Evolutionary conservation across 2,797 vertebrate genomes (phyloP).

Genomic region (Neostethus bicornis): DNA sequence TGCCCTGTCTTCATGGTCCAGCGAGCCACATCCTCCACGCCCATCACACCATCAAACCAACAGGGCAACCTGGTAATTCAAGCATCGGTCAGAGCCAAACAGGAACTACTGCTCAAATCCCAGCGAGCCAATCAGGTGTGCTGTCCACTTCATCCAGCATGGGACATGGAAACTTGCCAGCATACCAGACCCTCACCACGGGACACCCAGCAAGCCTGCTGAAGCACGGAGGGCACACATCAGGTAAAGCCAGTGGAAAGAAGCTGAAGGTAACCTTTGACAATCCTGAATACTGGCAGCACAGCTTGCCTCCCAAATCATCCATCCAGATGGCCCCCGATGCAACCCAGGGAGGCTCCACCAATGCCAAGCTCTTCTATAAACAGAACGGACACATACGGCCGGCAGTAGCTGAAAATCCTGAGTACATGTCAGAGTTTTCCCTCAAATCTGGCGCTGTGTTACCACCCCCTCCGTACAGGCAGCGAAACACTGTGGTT

Average conservation of each 20-base stretch:
- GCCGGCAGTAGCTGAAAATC: constrained; percentile 91
- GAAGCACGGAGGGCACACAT: constrained; percentile 71
- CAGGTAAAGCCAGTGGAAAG: constrained; percentile 77
- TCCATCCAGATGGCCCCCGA: constrained; percentile 81
- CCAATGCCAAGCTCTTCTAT: constrained; percentile 92
- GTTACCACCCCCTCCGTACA: constrained; percentile 95
- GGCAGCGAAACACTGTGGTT: constrained; percentile 98
- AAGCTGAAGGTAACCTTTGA: constrained; percentile 96
- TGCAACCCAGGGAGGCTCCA: constrained; percentile 86
- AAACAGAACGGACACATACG: constrained; percentile 96
- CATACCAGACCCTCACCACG: constrained; percentile 66
- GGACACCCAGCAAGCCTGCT: constrained; percentile 66
- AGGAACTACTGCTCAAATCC: constrained; percentile 54
- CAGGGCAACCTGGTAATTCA: constrained; percentile 64
- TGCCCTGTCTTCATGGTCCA: constrained; percentile 65
- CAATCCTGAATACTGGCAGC: constrained; percentile 99
- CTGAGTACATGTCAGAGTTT: constrained; percentile 95
- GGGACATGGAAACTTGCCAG: constrained; percentile 66
- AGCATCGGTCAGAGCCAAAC: constrained; percentile 58
- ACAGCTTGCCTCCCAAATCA: constrained; percentile 91
- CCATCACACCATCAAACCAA: constrained; percentile 68
- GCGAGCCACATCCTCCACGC: constrained; percentile 69
- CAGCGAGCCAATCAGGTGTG: constrained; percentile 63
- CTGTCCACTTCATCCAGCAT: constrained; percentile 64
- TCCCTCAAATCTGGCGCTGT: constrained; percentile 90